Evolutionary conservation across 2,888 invertebrate species (phyloP).

Genomic region (Eutolmus rufibarbis): DNA sequence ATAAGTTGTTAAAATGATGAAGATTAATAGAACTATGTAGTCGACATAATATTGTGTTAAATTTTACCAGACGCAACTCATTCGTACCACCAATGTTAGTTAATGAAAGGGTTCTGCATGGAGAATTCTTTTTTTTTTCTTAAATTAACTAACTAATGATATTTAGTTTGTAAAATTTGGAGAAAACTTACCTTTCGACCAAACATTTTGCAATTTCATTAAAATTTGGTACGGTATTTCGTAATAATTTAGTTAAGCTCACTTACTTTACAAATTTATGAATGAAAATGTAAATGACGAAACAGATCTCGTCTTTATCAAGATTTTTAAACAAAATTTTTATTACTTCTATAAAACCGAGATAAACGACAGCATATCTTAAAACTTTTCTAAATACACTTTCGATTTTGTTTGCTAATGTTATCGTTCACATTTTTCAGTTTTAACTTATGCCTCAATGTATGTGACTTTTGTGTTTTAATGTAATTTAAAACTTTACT

Average conservation of each 20-base stretch:
- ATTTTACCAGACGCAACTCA: not conserved
- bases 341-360: not conserved
- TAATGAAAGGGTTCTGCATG: not conserved
- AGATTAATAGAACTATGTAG: too few relatives aligned
- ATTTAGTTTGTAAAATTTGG: too few relatives aligned
- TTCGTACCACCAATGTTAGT: not conserved
- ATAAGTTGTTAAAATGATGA: not conserved
- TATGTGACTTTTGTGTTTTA: too few relatives aligned
- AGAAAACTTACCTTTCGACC: too few relatives aligned
- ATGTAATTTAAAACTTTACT: too few relatives aligned
- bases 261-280: not conserved
- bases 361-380: not conserved
- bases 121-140: not conserved
- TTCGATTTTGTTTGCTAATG: not conserved
- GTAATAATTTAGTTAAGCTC: too few relatives aligned
- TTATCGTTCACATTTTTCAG: too few relatives aligned
- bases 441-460: too few relatives aligned
- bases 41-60: not conserved
- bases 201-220: not conserved
- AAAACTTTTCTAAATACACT: not conserved
- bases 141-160: too few relatives aligned
- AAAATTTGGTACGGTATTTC: not conserved
- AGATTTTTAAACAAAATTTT: not conserved
- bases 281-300: not conserved
- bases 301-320: not conserved